Conservation (phyloP, 2,797 vertebrate genomes). For the Clamator glandarius region DNA sequence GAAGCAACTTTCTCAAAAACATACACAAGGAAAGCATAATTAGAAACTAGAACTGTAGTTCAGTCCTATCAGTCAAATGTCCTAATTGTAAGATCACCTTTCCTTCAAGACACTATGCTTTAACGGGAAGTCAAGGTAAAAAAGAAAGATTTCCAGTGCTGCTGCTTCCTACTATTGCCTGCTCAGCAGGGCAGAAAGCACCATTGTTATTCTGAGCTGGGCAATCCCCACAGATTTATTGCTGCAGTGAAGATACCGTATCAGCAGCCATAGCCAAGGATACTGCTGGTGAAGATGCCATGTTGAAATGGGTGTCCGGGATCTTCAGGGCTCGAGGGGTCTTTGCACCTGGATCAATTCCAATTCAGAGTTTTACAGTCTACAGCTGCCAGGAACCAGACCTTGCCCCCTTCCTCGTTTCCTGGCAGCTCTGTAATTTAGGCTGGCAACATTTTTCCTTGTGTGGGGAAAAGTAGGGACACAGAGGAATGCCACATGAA, state of each 20-base stretch:
- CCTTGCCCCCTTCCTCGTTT: background rate
- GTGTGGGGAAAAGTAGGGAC: background rate
- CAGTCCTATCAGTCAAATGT: background rate
- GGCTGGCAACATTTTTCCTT: background rate
- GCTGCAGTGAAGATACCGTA: background rate
- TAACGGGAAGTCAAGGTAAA: background rate
- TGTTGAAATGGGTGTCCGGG: background rate
- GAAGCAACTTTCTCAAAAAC: background rate
- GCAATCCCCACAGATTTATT: background rate
- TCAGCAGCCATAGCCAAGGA: background rate
- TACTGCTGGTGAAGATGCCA: background rate
- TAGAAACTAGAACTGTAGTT: background rate
- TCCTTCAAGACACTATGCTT: background rate
- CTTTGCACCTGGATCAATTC: background rate
- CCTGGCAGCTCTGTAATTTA: background rate
- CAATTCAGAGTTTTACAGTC: background rate
- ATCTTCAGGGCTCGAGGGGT: background rate
- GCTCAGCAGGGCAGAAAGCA: background rate
- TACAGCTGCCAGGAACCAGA: background rate
- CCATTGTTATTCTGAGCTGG: background rate
- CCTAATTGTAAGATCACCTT: background rate
- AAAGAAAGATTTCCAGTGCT: background rate
- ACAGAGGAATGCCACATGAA: background rate
- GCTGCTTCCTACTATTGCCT: background rate
- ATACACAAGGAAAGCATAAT: rapidly evolving